phyloP scores from a whole-genome alignment of 2,113 vertebrate species.

The Corythornis cristatus region DNA sequence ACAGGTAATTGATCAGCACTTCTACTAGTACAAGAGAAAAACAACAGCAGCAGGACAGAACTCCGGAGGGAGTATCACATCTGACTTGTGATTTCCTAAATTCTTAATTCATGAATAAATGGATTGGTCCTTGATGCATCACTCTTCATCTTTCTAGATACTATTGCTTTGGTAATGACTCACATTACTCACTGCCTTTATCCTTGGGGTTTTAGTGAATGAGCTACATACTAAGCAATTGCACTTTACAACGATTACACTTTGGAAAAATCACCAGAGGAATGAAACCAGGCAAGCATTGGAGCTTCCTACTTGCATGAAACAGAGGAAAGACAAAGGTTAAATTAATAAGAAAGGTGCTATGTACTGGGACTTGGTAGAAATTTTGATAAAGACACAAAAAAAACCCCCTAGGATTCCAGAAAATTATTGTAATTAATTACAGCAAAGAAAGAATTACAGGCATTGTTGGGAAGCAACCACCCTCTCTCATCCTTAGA shows the following conservation, averaged over 20 bases:
- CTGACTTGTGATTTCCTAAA: neutral
- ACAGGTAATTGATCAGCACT: neutral
- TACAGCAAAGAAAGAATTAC: neutral
- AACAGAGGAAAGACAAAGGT: conserved; percentile 2
- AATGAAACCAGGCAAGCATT: conserved; percentile 16
- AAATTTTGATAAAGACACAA: neutral
- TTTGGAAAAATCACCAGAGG: conserved; percentile 24
- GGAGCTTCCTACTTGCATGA: neutral
- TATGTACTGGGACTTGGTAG: neutral
- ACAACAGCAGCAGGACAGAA: neutral
- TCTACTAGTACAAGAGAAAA: neutral
- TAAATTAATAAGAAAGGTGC: neutral
- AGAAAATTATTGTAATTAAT: neutral
- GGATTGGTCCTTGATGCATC: neutral
- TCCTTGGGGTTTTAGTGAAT: conserved; percentile 45
- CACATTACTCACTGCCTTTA: neutral
- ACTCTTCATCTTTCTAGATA: conserved; percentile 5
- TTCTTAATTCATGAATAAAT: conserved; percentile 17
- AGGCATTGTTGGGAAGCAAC: neutral
- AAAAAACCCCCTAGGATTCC: neutral
- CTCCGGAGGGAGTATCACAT: neutral
- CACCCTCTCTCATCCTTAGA: neutral
- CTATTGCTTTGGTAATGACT: conserved; percentile 24
- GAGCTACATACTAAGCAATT: conserved; percentile 41
- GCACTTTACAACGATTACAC: conserved; percentile 49